phyloP scores from a whole-genome alignment of 1,140 invertebrate species.

The Leptopilina clavipes region DNA sequence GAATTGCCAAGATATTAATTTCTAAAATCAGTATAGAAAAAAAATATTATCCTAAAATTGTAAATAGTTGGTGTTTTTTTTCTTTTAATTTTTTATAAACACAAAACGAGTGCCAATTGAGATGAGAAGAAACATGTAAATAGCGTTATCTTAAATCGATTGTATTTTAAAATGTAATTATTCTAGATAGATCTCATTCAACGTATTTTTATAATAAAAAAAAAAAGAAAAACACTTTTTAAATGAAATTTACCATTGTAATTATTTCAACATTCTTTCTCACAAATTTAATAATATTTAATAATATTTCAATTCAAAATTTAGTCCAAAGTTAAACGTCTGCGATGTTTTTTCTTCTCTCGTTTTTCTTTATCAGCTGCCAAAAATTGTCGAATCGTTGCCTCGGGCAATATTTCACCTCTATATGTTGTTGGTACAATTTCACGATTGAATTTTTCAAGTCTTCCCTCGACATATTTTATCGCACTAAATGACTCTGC shows the following conservation, averaged over 20 bases:
- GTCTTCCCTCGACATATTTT: slow-evolving; percentile 79
- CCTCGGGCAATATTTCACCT: slow-evolving; percentile 80
- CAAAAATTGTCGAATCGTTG: slow-evolving; percentile 77
- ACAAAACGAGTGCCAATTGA: not conserved
- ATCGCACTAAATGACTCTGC: slow-evolving; percentile 86
- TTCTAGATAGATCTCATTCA: slow-evolving; percentile 14
- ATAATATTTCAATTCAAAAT: slow-evolving; percentile 42
- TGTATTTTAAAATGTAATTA: slow-evolving; percentile 39
- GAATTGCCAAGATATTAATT: not conserved
- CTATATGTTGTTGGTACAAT: slow-evolving; percentile 79
- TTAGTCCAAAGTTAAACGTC: slow-evolving; percentile 52
- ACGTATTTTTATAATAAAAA: slow-evolving; percentile 50
- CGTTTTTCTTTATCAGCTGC: slow-evolving; percentile 55
- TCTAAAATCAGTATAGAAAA: slow-evolving; percentile 14
- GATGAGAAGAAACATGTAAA: slow-evolving; percentile 6
- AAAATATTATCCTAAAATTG: not conserved
- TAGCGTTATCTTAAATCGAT: slow-evolving; percentile 37
- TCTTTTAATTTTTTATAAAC: not conserved
- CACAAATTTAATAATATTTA: too few relatives aligned
- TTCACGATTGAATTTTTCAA: slow-evolving; percentile 79
- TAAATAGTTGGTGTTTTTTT: not conserved
- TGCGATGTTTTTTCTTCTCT: slow-evolving; percentile 47
- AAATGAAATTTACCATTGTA: not conserved
- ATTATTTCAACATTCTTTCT: not conserved
- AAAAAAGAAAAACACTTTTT: slow-evolving; percentile 18